Conservation (phyloP, 2,797 vertebrate genomes). For the Urosaurus nigricauda region DNA sequence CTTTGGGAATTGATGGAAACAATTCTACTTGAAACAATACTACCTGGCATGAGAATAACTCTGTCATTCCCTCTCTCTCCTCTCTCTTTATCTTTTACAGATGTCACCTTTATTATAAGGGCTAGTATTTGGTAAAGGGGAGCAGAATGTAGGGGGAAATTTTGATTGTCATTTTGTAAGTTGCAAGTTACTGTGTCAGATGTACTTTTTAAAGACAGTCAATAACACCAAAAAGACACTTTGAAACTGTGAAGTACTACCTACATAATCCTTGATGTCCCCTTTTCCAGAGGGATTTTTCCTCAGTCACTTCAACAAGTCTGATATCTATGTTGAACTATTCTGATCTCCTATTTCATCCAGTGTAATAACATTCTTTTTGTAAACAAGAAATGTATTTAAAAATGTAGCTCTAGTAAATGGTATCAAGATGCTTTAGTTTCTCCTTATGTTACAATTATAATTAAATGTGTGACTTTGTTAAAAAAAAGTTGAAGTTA, state of each 20-base stretch:
- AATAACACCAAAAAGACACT: neutral
- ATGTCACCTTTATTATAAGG: neutral
- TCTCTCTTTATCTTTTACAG: neutral
- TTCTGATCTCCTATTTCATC: conserved; percentile 25
- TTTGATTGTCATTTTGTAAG: neutral
- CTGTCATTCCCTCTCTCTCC: neutral
- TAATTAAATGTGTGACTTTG: too few species aligned
- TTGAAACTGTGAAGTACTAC: neutral
- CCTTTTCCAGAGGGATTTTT: neutral
- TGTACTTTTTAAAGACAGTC: neutral
- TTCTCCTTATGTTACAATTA: conserved; percentile 16
- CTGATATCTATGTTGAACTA: conserved; percentile 25
- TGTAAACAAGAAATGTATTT: conserved; percentile 33
- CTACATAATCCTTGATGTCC: neutral
- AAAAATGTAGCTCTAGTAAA: conserved; percentile 25
- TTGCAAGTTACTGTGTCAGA: neutral
- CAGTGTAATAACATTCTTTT: conserved; percentile 49
- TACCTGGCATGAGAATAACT: neutral
- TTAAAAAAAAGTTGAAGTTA: conserved; percentile 21
- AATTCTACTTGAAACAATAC: neutral
- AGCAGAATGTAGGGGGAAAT: neutral
- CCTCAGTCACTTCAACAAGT: conserved; percentile 1
- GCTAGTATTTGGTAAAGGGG: neutral
- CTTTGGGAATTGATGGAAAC: neutral
- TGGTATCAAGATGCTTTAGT: conserved; percentile 1